Evolutionary conservation across 92 coral and sea anemone genomes (phyloP).

Genomic region (Phenganax marumi): DNA sequence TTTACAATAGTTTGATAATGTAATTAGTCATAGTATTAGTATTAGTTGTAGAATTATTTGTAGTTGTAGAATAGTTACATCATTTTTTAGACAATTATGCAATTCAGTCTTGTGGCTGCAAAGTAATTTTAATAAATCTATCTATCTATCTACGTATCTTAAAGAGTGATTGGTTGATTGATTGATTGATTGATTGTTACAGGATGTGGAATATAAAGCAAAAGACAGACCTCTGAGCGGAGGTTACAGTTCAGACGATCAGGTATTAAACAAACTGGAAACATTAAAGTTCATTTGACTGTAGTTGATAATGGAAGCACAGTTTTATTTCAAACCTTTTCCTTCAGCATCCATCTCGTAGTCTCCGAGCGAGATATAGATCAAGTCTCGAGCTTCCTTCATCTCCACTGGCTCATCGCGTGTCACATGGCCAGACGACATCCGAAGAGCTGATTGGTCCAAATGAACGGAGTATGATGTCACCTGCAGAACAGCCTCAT

Average conservation of each 20-base stretch:
- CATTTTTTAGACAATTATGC: no score
- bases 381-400: constrained; percentile 64
- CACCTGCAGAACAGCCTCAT: constrained; percentile 51
- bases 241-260: constrained; percentile 37
- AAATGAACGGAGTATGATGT: constrained; percentile 61
- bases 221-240: constrained; percentile 2
- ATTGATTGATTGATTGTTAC: no score
- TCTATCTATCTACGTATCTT: no score
- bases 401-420: constrained; percentile 72
- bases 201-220: neutral
- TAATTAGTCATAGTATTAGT: no score
- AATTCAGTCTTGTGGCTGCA: no score
- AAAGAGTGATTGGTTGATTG: no score
- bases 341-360: constrained; percentile 32
- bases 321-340: neutral
- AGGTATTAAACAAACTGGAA: constrained; percentile 4
- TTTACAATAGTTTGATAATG: no score
- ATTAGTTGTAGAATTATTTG: no score
- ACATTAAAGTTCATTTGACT: neutral
- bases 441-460: constrained; percentile 81
- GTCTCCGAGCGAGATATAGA: constrained; percentile 22
- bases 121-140: no score
- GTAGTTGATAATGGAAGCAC: neutral
- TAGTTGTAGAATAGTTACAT: no score
- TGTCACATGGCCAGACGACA: constrained; percentile 83